phyloP scores from a whole-genome alignment of 2,113 vertebrate genomes.

The Crotalus tigris region DNA sequence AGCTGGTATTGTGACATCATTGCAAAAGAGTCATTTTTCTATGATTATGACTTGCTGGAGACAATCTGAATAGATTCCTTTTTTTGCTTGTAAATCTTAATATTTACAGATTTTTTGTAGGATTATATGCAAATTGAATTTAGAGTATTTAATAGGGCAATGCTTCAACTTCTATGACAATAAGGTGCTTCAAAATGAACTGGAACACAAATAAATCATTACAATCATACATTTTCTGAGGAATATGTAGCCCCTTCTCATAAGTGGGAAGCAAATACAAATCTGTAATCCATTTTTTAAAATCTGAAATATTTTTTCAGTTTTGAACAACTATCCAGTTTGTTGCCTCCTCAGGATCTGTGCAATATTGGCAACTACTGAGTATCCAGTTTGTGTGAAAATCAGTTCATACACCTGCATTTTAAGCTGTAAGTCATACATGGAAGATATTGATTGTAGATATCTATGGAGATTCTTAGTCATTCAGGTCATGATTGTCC shows the following conservation, averaged over 20 bases:
- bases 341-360: not conserved
- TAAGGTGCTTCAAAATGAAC: too few species aligned
- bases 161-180: too few species aligned
- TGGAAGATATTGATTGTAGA: not conserved
- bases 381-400: not conserved
- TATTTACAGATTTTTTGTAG: too few species aligned
- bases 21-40: not conserved
- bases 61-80: not conserved
- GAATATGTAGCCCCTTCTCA: too few species aligned
- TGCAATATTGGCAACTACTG: not conserved
- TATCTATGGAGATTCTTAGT: not conserved
- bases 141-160: too few species aligned
- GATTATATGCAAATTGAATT: too few species aligned
- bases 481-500: not conserved
- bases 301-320: not conserved
- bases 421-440: not conserved
- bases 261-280: not conserved
- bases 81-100: too few species aligned
- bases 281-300: not conserved
- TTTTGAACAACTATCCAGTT: not conserved
- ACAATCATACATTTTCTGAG: too few species aligned
- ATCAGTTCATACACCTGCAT: not conserved
- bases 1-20: not conserved
- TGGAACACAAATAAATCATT: too few species aligned
- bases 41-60: not conserved